phyloP scores from a whole-genome alignment of 2,888 invertebrate species.

The Drosophila percnosoma region DNA sequence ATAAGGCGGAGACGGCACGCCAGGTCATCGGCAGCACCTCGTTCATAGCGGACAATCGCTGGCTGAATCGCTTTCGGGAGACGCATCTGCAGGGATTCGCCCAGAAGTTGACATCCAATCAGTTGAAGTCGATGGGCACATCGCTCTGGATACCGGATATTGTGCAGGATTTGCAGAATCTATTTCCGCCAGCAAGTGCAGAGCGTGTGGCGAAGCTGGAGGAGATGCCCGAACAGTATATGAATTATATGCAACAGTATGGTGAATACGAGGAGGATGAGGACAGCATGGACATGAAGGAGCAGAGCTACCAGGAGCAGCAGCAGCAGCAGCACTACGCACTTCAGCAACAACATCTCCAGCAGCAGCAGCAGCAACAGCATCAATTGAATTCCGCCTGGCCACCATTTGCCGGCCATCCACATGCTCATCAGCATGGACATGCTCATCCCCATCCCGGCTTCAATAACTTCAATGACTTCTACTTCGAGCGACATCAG shows the following conservation, averaged over 20 bases:
- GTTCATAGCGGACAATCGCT: constrained; percentile 82
- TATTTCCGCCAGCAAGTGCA: constrained; percentile 81
- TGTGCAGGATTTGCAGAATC: constrained; percentile 79
- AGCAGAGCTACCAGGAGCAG: constrained; percentile 73
- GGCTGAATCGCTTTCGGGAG: constrained; percentile 83
- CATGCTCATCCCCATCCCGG: constrained; percentile 56
- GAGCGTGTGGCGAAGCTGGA: constrained; percentile 81
- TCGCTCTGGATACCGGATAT: constrained; percentile 82
- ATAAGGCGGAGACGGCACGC: constrained; percentile 81
- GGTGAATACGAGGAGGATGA: constrained; percentile 83
- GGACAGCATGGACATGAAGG: constrained; percentile 71
- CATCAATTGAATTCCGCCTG: constrained; percentile 56
- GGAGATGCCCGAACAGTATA: constrained; percentile 81
- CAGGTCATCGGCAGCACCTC: constrained; percentile 79
- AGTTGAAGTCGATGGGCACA: constrained; percentile 79
- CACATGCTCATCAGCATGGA: constrained; percentile 47
- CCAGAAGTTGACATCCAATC: constrained; percentile 80
- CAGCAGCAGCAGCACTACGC: constrained; percentile 73
- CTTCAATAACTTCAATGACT: constrained; percentile 65
- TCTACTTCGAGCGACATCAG: constrained; percentile 75
- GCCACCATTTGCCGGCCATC: constrained; percentile 62
- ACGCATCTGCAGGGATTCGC: constrained; percentile 81
- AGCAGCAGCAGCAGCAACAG: constrained; percentile 50
- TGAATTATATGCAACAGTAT: constrained; percentile 82
- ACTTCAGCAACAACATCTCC: constrained; percentile 66